Conservation (phyloP, 2,113 vertebrate species). For the Tapirus terrestris region DNA sequence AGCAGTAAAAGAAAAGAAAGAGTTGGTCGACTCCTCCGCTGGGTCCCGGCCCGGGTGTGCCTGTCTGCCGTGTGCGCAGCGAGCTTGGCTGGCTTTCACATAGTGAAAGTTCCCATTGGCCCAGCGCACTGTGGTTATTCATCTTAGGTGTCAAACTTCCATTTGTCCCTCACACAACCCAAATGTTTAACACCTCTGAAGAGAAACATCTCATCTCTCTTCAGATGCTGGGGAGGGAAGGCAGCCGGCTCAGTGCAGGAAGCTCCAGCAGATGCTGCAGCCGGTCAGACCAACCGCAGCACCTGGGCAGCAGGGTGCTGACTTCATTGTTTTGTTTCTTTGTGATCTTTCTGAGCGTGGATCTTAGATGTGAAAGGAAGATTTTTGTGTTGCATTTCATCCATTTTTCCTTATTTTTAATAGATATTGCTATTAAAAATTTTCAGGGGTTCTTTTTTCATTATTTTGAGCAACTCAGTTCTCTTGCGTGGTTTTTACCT, state of each 20-base stretch:
- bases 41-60: background rate
- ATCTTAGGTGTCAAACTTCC: conserved; percentile 46
- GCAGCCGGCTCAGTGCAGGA: conserved; percentile 14
- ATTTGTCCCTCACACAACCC: conserved; percentile 59
- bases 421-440: background rate
- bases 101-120: background rate
- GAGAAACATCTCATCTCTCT: conserved; percentile 21
- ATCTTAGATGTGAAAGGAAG: background rate
- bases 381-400: background rate
- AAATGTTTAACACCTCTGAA: conserved; percentile 51
- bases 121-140: background rate
- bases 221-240: conserved; percentile 30
- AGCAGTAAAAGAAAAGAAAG: background rate
- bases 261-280: conserved; percentile 43
- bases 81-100: background rate
- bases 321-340: conserved; percentile 21
- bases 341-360: background rate
- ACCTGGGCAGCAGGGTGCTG: conserved; percentile 72
- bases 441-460: background rate
- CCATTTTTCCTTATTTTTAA: conserved; percentile 38
- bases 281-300: conserved; percentile 7
- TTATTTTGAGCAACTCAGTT: background rate
- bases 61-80: background rate
- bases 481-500: background rate
- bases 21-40: background rate